A percentile compares a stretch with the other conserved stretches of the same genome.
phyloP scores from a whole-genome alignment of 2,113 vertebrate genomes.

The Ammodytes dubius region DNA sequence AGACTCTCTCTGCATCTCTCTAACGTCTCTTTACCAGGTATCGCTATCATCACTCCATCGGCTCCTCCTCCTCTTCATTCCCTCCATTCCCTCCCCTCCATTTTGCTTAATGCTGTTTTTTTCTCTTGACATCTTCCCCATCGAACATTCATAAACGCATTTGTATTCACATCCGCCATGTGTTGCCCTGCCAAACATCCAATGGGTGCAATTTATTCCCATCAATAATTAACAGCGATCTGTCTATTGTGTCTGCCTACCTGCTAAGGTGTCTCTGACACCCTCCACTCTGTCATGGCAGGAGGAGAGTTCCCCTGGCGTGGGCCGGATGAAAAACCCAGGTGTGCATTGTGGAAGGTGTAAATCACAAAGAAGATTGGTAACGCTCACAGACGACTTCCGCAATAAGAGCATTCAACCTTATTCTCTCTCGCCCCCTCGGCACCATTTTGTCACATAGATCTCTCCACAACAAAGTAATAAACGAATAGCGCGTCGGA shows the following conservation, averaged over 20 bases:
- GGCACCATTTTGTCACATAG: constrained; percentile 66
- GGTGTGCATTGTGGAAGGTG: constrained; percentile 49
- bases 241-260: constrained; percentile 52
- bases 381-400: constrained; percentile 35
- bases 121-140: neutral
- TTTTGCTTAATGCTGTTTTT: constrained; percentile 14
- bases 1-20: constrained; percentile 73
- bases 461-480: constrained; percentile 76
- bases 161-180: constrained; percentile 66
- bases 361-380: constrained; percentile 59
- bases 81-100: neutral
- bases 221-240: constrained; percentile 72
- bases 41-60: constrained; percentile 57
- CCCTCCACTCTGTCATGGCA: constrained; percentile 23
- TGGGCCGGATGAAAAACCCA: constrained; percentile 29
- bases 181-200: constrained; percentile 61
- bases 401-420: constrained; percentile 37
- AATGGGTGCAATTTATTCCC: constrained; percentile 67
- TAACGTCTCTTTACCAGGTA: constrained; percentile 71
- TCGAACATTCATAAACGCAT: constrained; percentile 46
- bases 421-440: constrained; percentile 45
- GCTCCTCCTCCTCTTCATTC: constrained; percentile 38
- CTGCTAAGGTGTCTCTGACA: constrained; percentile 65
- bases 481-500: constrained; percentile 65
- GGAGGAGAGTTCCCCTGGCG: constrained; percentile 11